These are phyloP conservation scores for Prionailurus bengalensis DNA, from an alignment of 2,113 vertebrate species.

Conservation along the genomic window DNA sequence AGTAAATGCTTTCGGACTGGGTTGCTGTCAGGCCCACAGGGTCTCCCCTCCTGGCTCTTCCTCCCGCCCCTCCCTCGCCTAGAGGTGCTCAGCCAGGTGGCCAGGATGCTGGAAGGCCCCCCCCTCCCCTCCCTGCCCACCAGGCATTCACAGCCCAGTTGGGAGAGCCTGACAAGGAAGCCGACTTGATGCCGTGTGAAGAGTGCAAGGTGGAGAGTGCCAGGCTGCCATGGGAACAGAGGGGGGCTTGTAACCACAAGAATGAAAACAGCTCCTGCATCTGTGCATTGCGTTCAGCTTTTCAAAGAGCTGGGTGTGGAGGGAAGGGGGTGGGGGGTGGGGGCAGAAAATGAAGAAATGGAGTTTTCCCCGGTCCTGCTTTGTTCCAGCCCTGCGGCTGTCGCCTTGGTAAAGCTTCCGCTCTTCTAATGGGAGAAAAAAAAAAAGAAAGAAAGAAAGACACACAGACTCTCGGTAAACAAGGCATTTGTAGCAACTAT, in stretches of 20 bases:
- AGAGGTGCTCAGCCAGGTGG: slow-evolving; percentile 52
- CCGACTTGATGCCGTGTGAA: slow-evolving; percentile 37
- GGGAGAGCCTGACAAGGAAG: slow-evolving; percentile 72
- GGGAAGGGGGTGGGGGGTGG: too few relatives aligned
- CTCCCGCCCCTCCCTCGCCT: neutral
- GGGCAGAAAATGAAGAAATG: neutral
- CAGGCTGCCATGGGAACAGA: slow-evolving; percentile 80
- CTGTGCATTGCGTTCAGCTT: slow-evolving; percentile 19
- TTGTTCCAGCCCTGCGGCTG: neutral
- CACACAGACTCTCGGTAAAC: neutral
- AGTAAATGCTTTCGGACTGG: neutral
- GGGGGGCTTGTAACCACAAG: neutral
- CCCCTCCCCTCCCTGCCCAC: neutral
- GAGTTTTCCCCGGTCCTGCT: neutral
- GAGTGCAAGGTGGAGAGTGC: neutral
- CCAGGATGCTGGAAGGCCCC: neutral
- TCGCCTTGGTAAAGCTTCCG: neutral
- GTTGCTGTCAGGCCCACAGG: too few relatives aligned
- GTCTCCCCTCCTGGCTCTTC: rapidly evolving
- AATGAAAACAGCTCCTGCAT: slow-evolving; percentile 40
- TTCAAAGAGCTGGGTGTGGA: slow-evolving; percentile 17
- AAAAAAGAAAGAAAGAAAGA: neutral
- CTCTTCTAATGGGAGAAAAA: neutral
- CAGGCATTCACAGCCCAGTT: slow-evolving; percentile 60
- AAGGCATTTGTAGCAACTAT: neutral